These are phyloP conservation scores for Eubucco bourcierii DNA, from an alignment of 2,113 vertebrate species.

Conservation along the genomic window DNA sequence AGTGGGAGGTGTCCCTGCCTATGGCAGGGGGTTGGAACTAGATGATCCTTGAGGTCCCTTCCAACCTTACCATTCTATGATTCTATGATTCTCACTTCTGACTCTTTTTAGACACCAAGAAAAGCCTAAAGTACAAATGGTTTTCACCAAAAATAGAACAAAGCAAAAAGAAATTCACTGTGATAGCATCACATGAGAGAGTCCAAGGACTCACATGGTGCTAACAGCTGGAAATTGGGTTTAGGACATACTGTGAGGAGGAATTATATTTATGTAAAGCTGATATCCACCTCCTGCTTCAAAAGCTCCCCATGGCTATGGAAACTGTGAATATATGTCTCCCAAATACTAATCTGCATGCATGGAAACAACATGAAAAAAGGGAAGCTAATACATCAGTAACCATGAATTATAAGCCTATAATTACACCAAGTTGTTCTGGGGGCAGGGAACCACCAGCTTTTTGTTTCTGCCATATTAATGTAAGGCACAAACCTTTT, in stretches of 20 bases:
- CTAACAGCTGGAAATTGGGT: background rate
- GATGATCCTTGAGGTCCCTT: too few relatives aligned
- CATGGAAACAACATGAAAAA: background rate
- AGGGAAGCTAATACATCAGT: background rate
- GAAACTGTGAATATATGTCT: background rate
- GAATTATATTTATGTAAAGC: slow-evolving; percentile 6
- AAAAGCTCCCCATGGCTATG: background rate
- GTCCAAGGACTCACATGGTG: background rate
- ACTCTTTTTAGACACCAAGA: background rate
- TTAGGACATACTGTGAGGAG: background rate
- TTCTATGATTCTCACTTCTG: background rate
- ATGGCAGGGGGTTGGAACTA: too few relatives aligned
- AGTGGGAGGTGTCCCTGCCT: too few relatives aligned
- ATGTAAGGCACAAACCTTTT: background rate
- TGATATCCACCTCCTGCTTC: background rate
- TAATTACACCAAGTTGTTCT: background rate
- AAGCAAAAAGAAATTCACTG: background rate
- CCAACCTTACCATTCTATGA: too few relatives aligned
- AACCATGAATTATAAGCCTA: background rate
- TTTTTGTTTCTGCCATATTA: slow-evolving; percentile 5
- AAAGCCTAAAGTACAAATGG: background rate
- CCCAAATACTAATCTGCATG: background rate
- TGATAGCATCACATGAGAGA: background rate
- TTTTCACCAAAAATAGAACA: background rate
- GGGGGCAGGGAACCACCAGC: background rate